Evolutionary conservation across 2,797 vertebrate genomes (phyloP), one percentile per base, ranked within the genome.

Genomic region (Chiloscyllium punctatum): DNA sequence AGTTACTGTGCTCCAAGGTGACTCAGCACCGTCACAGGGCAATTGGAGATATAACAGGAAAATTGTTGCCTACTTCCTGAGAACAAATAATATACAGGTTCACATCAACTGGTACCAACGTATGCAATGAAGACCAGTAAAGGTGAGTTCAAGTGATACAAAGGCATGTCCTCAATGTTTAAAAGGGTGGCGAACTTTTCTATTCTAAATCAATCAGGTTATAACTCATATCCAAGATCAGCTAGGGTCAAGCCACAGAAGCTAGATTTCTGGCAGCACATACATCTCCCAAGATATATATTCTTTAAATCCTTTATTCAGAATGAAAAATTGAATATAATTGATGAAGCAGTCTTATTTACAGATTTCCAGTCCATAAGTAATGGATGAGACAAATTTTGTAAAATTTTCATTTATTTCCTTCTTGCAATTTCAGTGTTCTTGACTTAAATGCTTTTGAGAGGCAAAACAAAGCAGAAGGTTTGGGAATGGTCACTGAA

Each of bases 401-500:
- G n/a, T 42, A 69, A n/a, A 66, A 42, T n/a, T 33, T 91, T 68
- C n/a, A 23, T 66, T 91, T 51, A n/a, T 96, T 97, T 57, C 95
- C 0, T 97, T 96, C 77, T 15, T 95, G 9, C 16, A 72, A 71
- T 72, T 68, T 33, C 97, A 99, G 99, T 96, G 99, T 99, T 96
- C 97, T 99, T 97, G 99, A 99, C 97, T 97, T 99, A 97, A 99
- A 99, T 97, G 99, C 99, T 0, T 99, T 99, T 97, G 99, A 99
- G 97, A 99, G 99, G 96, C 99, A 99, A 97, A 99, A 99, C 96
- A 99, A 99, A 98, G 99, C 99, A 0, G 99, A 99, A 98, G 99
- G 99, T 97, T 97, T 99, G 96, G 99, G 99, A 95, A 99, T 99
- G 99, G 99, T 99, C 94, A 99, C 99, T 95, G 99, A 99, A 97